Evolutionary conservation across 1,140 invertebrate species (phyloP), one percentile per base, ranked within the genome.

Genomic region (Diorhabda elongata): DNA sequence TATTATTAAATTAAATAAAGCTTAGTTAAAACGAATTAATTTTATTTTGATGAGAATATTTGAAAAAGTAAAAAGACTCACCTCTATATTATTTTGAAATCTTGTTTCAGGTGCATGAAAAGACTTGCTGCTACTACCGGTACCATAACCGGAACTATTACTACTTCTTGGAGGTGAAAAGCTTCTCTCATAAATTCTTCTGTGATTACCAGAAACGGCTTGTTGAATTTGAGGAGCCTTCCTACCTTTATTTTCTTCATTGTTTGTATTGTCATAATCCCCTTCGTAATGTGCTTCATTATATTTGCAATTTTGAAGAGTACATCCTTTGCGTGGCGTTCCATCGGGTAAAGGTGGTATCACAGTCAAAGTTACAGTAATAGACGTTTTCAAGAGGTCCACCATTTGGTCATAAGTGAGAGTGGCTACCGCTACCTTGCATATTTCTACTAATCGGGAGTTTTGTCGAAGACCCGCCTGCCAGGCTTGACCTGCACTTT

Each of bases 341-440:
- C 76, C 75, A 64, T 81, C 80, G 42, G 71, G 26, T 42, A 79
- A 70, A 0, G 94, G 90, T 26, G 91, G 91, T 75, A 97, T 92
- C 57, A 95, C 90, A 57, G 91, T 91, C 4, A 96, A 87, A 8
- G 91, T 92, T 3, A 96, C 92, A 70, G 91, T 89, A 58, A 89
- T 87, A 11, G 94, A 95, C 1, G 95, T 98, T 76, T 97, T 94
- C 11, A 98, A 83, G 59, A 97, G 83, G 82, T 97, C 95, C 4
- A 97, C 93, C 88, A 98, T 96, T 80, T 96, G 92, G 79, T 98
- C 95, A 82, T 97, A 93, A 11, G 88, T 91, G 66, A 98, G 82
- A 0, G 95, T 96, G 4, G 92, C 91, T 11, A 97, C 93, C 4
- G 94, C 92, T 5, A 93, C 87, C 82, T 95, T 93, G 79, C 94